These are phyloP conservation scores for Tachyglossus aculeatus DNA, from an alignment of 2,797 vertebrate species.

Conservation along the genomic window DNA sequence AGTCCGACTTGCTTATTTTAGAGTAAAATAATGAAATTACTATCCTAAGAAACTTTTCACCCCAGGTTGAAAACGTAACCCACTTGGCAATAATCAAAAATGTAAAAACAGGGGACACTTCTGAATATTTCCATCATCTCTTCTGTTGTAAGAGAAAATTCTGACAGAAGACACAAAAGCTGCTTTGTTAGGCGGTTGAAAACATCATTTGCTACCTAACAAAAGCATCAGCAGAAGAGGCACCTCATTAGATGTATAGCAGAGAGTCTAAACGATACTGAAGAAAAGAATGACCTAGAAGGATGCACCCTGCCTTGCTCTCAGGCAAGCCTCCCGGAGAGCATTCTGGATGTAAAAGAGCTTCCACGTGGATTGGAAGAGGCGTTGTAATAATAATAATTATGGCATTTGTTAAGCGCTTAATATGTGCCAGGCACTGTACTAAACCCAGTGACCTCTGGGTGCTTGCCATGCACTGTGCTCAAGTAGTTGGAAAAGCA, in stretches of 20 bases:
- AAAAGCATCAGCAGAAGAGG: slow-evolving; percentile 68
- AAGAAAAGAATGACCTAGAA: slow-evolving; percentile 15
- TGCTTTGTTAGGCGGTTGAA: slow-evolving; percentile 70
- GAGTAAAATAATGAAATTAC: slow-evolving; percentile 54
- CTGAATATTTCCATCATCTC: slow-evolving; percentile 65
- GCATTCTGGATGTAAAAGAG: slow-evolving; percentile 15
- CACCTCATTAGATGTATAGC: slow-evolving; percentile 67
- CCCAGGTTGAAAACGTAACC: slow-evolving; percentile 34
- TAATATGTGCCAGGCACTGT: no score
- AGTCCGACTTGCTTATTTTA: slow-evolving; percentile 54
- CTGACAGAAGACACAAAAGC: slow-evolving; percentile 73
- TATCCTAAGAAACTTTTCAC: slow-evolving; percentile 62
- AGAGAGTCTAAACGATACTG: slow-evolving; percentile 54
- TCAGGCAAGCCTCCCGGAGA: slow-evolving; percentile 32
- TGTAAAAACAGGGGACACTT: slow-evolving; percentile 46
- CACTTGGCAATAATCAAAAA: slow-evolving; percentile 10
- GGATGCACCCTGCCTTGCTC: slow-evolving; percentile 22
- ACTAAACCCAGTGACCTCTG: no score
- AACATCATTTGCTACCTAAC: slow-evolving; percentile 63
- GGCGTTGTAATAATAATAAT: no score
- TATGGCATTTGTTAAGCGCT: no score
- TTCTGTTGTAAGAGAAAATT: slow-evolving; percentile 69
- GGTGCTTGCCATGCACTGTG: no score
- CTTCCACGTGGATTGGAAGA: background rate
- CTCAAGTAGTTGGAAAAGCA: no score